Base-by-base conservation (phyloP, 2,888 invertebrate genomes). In the Sipha maydis region DNA sequence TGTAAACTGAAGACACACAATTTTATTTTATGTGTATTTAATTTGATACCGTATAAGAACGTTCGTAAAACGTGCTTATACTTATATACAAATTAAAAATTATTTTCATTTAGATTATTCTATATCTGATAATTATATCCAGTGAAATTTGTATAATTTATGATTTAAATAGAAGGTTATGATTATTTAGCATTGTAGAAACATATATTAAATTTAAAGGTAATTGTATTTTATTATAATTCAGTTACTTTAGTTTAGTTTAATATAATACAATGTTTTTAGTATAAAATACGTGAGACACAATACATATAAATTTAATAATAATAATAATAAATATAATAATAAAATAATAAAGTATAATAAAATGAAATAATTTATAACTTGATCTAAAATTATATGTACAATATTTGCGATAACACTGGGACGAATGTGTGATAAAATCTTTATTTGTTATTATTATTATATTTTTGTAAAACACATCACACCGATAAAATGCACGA, bases 151-250 rank as follows among this genome's bases (percentile, higher is more conserved):
- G 28, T 48, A 9, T 28, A 48, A 8, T 77, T 77, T 48, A 48
- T 77, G n/a, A n/a, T 28, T 48, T 48, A 17, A 17, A 48, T 19
- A 48, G 48, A n/a, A 48, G 41, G 9, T 41, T 41, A 48, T 41
- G 8, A 48, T 77, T 77, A 48, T 77, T 48, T 28, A 28, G 41
- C 17, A n/a, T 77, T 19, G 19, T 48, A 8, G 38, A 34, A 34
- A 48, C 41, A 77, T n/a, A 48, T 48, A 77, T 48, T 48, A 48
- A n/a, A 77, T n/a, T n/a, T 28, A 48, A 4, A 77, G 8, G 8
- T n/a, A n/a, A 48, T 48, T 48, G 48, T 77, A 77, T 77, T 41
- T 48, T 48, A 28, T 48, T 77, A 48, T 17, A 77, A 77, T n/a
- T 41, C 41, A n/a, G 28, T 48, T 77, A 77, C 76, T 77, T 17